phyloP scores from a whole-genome alignment of 2,888 invertebrate species.

The Chloroclysta siterata region DNA sequence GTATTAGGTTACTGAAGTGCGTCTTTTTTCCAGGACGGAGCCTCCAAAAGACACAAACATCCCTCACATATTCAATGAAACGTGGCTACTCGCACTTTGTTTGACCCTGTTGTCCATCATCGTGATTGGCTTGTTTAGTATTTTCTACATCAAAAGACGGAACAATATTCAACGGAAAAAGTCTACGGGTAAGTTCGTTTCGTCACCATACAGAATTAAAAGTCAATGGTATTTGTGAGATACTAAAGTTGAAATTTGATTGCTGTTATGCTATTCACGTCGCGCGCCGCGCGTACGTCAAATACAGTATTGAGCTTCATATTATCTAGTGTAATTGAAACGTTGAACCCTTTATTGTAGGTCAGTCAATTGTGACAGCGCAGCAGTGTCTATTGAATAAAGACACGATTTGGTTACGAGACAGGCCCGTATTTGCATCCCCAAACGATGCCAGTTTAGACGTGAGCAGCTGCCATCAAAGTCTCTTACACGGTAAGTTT shows the following conservation, averaged over 20 bases:
- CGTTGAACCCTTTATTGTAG: slow-evolving; percentile 67
- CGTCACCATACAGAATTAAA: background rate
- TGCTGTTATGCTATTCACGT: background rate
- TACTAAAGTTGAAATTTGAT: background rate
- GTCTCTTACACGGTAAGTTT: slow-evolving; percentile 74
- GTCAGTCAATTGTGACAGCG: slow-evolving; percentile 81
- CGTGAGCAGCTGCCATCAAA: slow-evolving; percentile 76
- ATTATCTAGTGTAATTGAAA: slow-evolving; percentile 59
- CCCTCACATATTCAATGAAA: slow-evolving; percentile 75
- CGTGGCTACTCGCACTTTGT: slow-evolving; percentile 76
- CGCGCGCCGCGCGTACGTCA: slow-evolving; percentile 4
- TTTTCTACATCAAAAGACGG: slow-evolving; percentile 75
- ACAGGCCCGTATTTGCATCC: slow-evolving; percentile 74
- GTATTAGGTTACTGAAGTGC: no score
- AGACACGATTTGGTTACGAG: slow-evolving; percentile 80
- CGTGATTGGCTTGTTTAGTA: slow-evolving; percentile 72
- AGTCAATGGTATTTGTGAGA: slow-evolving; percentile 11
- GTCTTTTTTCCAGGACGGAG: slow-evolving; percentile 65
- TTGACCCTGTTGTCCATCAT: slow-evolving; percentile 73
- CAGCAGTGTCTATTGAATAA: slow-evolving; percentile 82
- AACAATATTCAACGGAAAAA: slow-evolving; percentile 77
- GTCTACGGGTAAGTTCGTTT: slow-evolving; percentile 64
- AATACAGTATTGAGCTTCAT: slow-evolving; percentile 12
- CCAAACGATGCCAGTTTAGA: slow-evolving; percentile 70
- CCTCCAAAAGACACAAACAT: slow-evolving; percentile 77